A percentile compares a stretch with the other conserved stretches of the same genome.
phyloP scores from a whole-genome alignment of 2,888 invertebrate species.

The Heliconius charithonia region DNA sequence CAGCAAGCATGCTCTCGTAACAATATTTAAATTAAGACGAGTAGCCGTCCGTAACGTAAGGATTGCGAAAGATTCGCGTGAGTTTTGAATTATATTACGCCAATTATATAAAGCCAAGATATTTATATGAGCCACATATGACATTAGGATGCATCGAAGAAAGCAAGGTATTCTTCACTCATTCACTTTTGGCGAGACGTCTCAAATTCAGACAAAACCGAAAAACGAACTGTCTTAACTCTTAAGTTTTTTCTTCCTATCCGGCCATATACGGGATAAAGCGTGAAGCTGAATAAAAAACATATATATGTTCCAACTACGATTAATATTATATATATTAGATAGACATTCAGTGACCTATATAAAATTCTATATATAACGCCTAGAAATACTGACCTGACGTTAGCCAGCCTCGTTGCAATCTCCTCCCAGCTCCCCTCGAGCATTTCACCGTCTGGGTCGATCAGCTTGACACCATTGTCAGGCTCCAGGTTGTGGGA shows the following conservation, averaged over 20 bases:
- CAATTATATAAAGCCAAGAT: too few relatives aligned
- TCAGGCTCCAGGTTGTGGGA: slow-evolving; percentile 98
- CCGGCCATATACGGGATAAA: too few relatives aligned
- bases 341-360: slow-evolving; percentile 11
- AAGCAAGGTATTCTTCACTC: neutral
- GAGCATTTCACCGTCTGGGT: slow-evolving; percentile 98
- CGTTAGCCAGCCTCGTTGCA: slow-evolving; percentile 94
- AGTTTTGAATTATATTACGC: neutral
- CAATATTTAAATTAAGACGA: neutral
- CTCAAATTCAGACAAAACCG: too few relatives aligned
- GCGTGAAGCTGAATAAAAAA: neutral
- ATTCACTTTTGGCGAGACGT: too few relatives aligned
- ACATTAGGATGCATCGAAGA: neutral
- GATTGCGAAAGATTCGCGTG: neutral
- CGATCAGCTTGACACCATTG: slow-evolving; percentile 98
- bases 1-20: neutral
- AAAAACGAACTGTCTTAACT: neutral
- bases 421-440: slow-evolving; percentile 95
- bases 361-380: slow-evolving; percentile 21
- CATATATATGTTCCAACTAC: neutral
- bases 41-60: neutral
- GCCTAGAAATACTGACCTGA: slow-evolving; percentile 75
- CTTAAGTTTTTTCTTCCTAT: too few relatives aligned
- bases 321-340: too few relatives aligned
- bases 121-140: too few relatives aligned